Conservation (phyloP, 1,140 invertebrate genomes). For the Paraescarpia echinospica region DNA sequence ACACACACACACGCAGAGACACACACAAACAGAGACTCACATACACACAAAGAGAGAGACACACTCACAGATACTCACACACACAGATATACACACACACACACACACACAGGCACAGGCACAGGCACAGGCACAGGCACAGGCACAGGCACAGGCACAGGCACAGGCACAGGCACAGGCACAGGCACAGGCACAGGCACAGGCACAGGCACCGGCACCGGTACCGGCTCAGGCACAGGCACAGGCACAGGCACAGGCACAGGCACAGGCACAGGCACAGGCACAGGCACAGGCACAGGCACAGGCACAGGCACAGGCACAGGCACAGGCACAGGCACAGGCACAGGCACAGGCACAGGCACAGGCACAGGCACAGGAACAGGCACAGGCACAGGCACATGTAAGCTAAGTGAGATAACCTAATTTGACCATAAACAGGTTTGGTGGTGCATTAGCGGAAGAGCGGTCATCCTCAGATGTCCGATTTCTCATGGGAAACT, state of each 20-base stretch:
- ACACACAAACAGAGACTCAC: background rate
- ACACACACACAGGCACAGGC: background rate
- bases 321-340: too few species aligned
- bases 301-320: too few species aligned
- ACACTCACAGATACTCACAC: background rate
- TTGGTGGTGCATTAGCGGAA: background rate
- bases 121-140: background rate
- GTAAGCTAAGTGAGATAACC: background rate
- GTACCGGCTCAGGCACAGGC: too few species aligned
- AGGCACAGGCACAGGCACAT: too few species aligned
- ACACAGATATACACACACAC: background rate
- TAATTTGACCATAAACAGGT: background rate
- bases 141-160: background rate
- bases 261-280: too few species aligned
- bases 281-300: too few species aligned
- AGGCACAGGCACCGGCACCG: too few species aligned
- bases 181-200: too few species aligned
- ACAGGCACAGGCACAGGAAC: too few species aligned
- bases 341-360: too few species aligned
- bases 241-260: too few species aligned
- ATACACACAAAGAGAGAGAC: background rate
- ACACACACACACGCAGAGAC: background rate
- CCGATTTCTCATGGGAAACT: background rate
- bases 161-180: background rate
- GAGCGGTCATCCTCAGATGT: background rate